Conservation (phyloP, 2,888 invertebrate species). For the Ptilodon capucinus region DNA sequence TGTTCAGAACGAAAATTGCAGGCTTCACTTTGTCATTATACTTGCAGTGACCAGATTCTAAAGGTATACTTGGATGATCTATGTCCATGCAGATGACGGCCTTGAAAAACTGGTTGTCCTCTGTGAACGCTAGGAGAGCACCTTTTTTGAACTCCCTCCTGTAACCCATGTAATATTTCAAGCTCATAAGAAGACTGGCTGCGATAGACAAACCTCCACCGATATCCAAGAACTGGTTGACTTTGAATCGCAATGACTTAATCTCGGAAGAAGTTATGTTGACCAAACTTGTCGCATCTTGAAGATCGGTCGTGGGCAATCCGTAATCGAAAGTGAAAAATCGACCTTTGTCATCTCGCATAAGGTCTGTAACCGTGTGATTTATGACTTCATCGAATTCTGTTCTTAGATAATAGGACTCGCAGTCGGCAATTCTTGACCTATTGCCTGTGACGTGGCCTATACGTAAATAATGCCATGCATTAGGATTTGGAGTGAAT, state of each 20-base stretch:
- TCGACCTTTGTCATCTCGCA: slow-evolving; percentile 85
- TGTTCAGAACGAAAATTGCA: slow-evolving; percentile 85
- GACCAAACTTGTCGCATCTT: slow-evolving; percentile 84
- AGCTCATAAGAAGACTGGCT: slow-evolving; percentile 85
- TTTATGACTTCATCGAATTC: slow-evolving; percentile 54
- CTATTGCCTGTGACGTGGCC: slow-evolving; percentile 45
- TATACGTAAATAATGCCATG: slow-evolving; percentile 83
- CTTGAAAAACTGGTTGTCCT: slow-evolving; percentile 75
- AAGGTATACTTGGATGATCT: slow-evolving; percentile 82
- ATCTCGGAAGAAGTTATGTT: slow-evolving; percentile 86
- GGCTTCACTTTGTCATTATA: slow-evolving; percentile 76
- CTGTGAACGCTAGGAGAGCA: slow-evolving; percentile 63
- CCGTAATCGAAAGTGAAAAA: slow-evolving; percentile 91
- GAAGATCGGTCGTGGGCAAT: slow-evolving; percentile 84
- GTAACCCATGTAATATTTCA: slow-evolving; percentile 77
- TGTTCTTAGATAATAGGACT: slow-evolving; percentile 50
- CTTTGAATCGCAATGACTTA: slow-evolving; percentile 86
- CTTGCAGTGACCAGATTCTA: slow-evolving; percentile 84
- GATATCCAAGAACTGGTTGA: slow-evolving; percentile 87
- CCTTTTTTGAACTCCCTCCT: slow-evolving; percentile 52
- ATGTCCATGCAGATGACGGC: slow-evolving; percentile 85
- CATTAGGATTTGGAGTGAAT: slow-evolving; percentile 80
- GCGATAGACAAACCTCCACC: slow-evolving; percentile 91
- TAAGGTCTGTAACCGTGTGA: slow-evolving; percentile 59
- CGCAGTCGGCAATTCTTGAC: slow-evolving; percentile 58